Evolutionary conservation across 2,113 vertebrate genomes (phyloP), one percentile per base, ranked within the genome.

Genomic region (Podarcis muralis): DNA sequence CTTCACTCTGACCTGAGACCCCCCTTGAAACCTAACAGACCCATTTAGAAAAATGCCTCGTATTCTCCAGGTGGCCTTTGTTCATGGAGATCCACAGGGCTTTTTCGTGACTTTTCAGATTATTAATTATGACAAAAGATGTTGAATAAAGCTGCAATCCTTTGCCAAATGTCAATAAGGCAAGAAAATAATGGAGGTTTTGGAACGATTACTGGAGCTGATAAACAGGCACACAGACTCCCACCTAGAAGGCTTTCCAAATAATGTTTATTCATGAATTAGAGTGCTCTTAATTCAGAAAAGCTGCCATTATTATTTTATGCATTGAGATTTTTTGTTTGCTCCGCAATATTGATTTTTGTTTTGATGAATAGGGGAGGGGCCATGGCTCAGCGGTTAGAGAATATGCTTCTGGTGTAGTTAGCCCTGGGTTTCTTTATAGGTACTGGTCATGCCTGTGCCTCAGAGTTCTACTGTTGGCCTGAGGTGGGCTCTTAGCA

Each of bases 171-270:
- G 7, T 48, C 79, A 43, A 27, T 32, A 59, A 59, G 3, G 59
- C 8, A 90, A 84, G 88, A 77, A 79, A 0, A 1, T 72, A 90
- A 30, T 30, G 43, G 85, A 84, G 86, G 30, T 32, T 57, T 69
- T 85, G 80, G 59, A 88, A 68, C 76, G 9, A 68, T 90, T 94
- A 85, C 80, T 80, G 65, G 62, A 72, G 11, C 59, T 68, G 81
- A 80, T 62, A n/a, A 90, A 20, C 53, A 23, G 32, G 62, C 89
- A 1, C 0, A 32, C 87, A 59, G 18, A 40, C 1, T 90, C 87
- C 75, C 82, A 43, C 16, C 81, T 92, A 32, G 35, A 48, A 91
- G 53, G 32, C 8, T 0, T 40, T 18, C 80, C 35, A 86, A 12
- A 2, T 0, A 4, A 15, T 12, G 3, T 74, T 92, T 71, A 86